Base-by-base conservation (phyloP, 2,113 vertebrate genomes). In the Engystomops pustulosus region DNA sequence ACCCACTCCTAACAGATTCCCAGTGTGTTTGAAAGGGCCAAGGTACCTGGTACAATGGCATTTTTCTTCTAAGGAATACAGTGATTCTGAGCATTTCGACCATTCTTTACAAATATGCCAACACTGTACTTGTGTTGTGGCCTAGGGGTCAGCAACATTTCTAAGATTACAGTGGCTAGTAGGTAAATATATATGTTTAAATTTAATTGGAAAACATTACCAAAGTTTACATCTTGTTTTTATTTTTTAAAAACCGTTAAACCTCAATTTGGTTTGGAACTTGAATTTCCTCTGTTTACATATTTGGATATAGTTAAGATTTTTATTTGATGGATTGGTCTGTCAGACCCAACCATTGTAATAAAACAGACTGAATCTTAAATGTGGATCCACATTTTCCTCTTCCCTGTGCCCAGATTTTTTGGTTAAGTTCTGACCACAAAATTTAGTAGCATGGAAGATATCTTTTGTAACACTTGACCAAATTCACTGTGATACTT, bases 181-280 rank as follows among this genome's bases (percentile, higher is more conserved):
- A 41, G 38, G 38, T 41, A 41, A 41, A 41, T 41, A 41, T 41
- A 41, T 41, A 41, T 45, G 44, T 11, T n/a, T n/a, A n/a, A n/a
- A n/a, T n/a, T n/a, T n/a, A n/a, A n/a, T n/a, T n/a, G n/a, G n/a
- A 45, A 45, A 45, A 3, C 0, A 45, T 0, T 2, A 45, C 44
- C 14, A 45, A 45, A 45, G 6, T 7, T 45, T 45, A 45, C 8
- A 41, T 41, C 38, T 41, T 41, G 5, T 41, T 2, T 41, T 41
- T 41, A 5, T 41, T 41, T 41, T 41, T 49, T 12, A 30, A 12
- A 41, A 41, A 23, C 36, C 18, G 18, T 71, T 34, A 49, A 76
- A 76, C 45, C 15, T 34, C 12, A 51, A 53, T 76, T 76, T 76
- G 72, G 72, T 76, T 76, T 76, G 47, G 74, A 77, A 23, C 23